Evolutionary conservation across 2,888 invertebrate species (phyloP).

Genomic region (Dasysyrphus tricinctus): DNA sequence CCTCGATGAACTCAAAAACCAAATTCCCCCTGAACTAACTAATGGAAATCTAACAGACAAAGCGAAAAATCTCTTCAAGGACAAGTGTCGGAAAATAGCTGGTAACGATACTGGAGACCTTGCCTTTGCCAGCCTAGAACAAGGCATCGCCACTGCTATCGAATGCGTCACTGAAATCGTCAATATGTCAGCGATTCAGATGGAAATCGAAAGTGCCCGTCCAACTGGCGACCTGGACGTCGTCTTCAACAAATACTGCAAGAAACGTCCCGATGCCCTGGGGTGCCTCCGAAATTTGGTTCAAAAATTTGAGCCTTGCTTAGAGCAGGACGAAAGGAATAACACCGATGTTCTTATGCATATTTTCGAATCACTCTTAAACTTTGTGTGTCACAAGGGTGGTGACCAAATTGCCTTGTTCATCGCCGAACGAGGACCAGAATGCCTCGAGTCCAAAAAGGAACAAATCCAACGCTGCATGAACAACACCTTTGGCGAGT

Average conservation of each 20-base stretch:
- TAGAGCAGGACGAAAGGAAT: conserved; percentile 86
- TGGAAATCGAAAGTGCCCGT: conserved; percentile 88
- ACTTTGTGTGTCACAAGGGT: conserved; percentile 91
- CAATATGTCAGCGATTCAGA: conserved; percentile 85
- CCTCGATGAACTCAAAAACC: conserved; percentile 78
- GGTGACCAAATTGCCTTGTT: conserved; percentile 93
- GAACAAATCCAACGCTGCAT: conserved; percentile 87
- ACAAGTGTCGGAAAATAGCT: conserved; percentile 88
- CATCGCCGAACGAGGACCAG: conserved; percentile 91
- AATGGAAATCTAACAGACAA: conserved; percentile 83
- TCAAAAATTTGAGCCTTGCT: conserved; percentile 86
- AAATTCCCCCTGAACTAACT: conserved; percentile 79
- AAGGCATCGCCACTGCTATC: conserved; percentile 81
- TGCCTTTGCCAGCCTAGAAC: conserved; percentile 85
- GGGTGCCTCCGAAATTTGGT: conserved; percentile 86
- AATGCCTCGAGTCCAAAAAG: conserved; percentile 87
- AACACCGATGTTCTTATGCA: conserved; percentile 87
- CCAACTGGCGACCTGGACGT: conserved; percentile 88
- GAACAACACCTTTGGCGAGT: conserved; percentile 86
- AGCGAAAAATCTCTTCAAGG: conserved; percentile 85
- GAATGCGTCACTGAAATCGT: conserved; percentile 86
- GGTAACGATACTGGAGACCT: conserved; percentile 84
- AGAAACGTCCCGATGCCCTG: conserved; percentile 83
- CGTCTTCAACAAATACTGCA: conserved; percentile 90
- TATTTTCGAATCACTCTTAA: conserved; percentile 88